Evolutionary conservation across 2,797 vertebrate genomes (phyloP).

Genomic region (Megalops cyprinoides): DNA sequence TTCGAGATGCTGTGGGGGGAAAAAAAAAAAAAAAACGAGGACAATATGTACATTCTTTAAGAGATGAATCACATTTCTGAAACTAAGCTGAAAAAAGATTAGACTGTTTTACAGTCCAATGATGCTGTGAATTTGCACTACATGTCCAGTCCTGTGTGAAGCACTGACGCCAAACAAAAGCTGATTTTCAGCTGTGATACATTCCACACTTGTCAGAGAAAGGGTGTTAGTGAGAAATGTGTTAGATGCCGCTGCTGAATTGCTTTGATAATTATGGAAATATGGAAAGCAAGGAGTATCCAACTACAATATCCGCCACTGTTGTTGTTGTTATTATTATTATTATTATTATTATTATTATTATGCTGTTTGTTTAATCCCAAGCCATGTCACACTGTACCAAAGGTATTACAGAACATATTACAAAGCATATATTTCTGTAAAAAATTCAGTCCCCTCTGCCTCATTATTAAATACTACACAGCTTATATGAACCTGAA

Average conservation of each 20-base stretch:
- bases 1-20: not conserved
- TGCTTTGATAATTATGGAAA: not conserved
- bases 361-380: not conserved
- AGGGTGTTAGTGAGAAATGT: conserved; percentile 36
- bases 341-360: not conserved
- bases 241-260: conserved; percentile 19
- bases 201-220: conserved; percentile 19
- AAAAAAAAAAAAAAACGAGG: not conserved
- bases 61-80: not conserved
- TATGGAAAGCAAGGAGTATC: not conserved
- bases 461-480: no score
- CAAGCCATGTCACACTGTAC: no score
- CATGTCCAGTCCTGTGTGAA: conserved; percentile 23
- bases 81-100: not conserved
- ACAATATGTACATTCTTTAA: not conserved
- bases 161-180: conserved; percentile 30
- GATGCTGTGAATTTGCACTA: conserved; percentile 14
- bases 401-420: no score
- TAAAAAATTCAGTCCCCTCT: no score
- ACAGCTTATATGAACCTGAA: no score
- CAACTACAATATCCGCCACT: not conserved
- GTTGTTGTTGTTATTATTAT: not conserved
- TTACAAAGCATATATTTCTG: no score
- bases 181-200: conserved; percentile 38
- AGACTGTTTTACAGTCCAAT: not conserved